Base-by-base conservation (phyloP, 2,113 vertebrate genomes). In the Brienomyrus brachyistius region DNA sequence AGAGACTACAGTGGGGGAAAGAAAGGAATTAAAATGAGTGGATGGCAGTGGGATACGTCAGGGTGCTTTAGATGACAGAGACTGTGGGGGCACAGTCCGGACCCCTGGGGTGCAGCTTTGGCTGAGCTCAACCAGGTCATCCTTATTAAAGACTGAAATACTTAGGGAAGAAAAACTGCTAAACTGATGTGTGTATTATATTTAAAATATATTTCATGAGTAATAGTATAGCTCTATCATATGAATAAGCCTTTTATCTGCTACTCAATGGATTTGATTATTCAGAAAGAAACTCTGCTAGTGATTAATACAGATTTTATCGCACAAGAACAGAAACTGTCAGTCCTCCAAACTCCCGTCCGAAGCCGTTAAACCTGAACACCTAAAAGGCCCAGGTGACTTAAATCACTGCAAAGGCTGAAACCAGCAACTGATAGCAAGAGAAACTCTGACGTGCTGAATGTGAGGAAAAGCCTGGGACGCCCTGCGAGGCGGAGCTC, bases 51-150 rank as follows among this genome's bases (percentile, higher is more conserved):
- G n/a, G 48, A 17, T n/a, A 62, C 2, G 40, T 66, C 35, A 27
- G 56, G 21, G 15, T 6, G 45, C 47, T 6, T 5, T 59, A 48
- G 40, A 48, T 48, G 40, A 88, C 87, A 88, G 43, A 88, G 31
- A n/a, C 66, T 31, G 27, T 74, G 11, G 59, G 1, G 54, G 19
- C 54, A 56, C 19, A 1, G 40, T 66, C 19, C 48, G 43, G 21
- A 56, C 19, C 54, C 5, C 54, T 56, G 54, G 5, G 23, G 35
- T 40, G 40, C 85, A 13, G n/a, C 88, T 90, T 56, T 62, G 50
- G 50, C 88, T 87, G 83, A 87, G 88, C 50, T 90, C 59, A 91
- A 70, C 43, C 43, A 48, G 59, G 59, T n/a, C 87, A 47, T 70
- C 21, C 9, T 11, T 27, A 66, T 21, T 82, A 40, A 82, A 82